phyloP scores from a whole-genome alignment of 1,140 invertebrate genomes.

The Camponotus pennsylvanicus region DNA sequence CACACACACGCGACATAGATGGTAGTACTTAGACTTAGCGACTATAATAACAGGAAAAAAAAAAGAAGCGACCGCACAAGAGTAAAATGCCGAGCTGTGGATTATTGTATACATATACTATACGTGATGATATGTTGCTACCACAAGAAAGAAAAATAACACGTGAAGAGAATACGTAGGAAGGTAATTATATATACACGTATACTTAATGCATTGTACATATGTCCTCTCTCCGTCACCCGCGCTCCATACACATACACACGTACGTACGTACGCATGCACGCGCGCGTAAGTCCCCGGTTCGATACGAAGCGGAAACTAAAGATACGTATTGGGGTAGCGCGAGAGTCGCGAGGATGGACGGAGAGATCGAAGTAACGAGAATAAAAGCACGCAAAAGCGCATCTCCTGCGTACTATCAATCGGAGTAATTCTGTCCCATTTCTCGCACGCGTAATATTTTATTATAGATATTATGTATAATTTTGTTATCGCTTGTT shows the following conservation, averaged over 20 bases:
- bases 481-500: not conserved
- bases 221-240: conserved; percentile 42
- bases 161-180: conserved; percentile 4
- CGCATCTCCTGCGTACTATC: conserved; percentile 21
- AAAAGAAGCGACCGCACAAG: not conserved
- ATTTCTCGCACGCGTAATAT: not conserved
- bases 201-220: conserved; percentile 61
- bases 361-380: conserved; percentile 18
- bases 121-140: conserved; percentile 41
- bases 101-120: conserved; percentile 55
- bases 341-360: not conserved
- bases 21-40: conserved; percentile 29
- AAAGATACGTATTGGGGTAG: not conserved
- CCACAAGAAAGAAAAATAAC: not conserved
- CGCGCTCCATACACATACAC: conserved; percentile 24
- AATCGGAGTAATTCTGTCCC: conserved; percentile 15
- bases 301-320: conserved; percentile 9
- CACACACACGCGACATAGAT: conserved; percentile 25
- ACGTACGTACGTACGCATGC: conserved; percentile 9
- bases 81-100: conserved; percentile 8
- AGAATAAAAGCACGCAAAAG: not conserved
- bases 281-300: conserved; percentile 20
- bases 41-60: conserved; percentile 14
- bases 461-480: not conserved
- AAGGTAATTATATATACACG: conserved; percentile 25